Percentiles rank a stretch among this genome's conserved stretches.
These are phyloP conservation scores for Oriolus oriolus DNA, from an alignment of 2,113 vertebrate genomes.

Conservation along the genomic window DNA sequence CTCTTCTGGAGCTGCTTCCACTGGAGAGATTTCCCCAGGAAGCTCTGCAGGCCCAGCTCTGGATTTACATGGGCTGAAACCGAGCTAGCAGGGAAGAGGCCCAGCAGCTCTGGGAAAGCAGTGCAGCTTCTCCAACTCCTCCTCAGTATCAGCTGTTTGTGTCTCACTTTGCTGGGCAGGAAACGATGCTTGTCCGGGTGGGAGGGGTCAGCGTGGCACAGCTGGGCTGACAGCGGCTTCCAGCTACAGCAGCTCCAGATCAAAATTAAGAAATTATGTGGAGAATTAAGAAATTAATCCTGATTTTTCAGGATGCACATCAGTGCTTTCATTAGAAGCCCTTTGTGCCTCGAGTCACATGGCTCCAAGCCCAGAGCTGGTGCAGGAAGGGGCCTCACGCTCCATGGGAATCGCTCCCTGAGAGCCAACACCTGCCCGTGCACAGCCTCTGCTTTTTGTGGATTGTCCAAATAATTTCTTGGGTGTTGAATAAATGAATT, in stretches of 20 bases:
- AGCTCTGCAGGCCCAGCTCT: neutral
- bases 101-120: neutral
- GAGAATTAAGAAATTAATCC: neutral
- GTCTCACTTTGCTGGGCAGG: neutral
- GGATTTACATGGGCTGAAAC: neutral
- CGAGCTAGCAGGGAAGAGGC: neutral
- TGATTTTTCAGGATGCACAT: neutral
- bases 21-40: neutral
- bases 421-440: fast-evolving
- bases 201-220: neutral
- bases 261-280: neutral
- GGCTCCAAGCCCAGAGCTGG: neutral
- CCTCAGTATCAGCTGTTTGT: neutral
- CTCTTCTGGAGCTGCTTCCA: neutral
- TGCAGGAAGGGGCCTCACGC: fast-evolving
- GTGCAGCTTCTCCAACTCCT: neutral
- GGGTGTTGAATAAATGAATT: neutral
- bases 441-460: neutral
- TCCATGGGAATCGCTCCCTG: fast-evolving
- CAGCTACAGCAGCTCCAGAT: fast-evolving
- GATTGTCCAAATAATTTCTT: neutral
- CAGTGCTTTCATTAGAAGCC: too few species aligned
- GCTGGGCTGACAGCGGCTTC: neutral
- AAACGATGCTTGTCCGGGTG: neutral
- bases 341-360: fast-evolving